A percentile compares a stretch with the other conserved stretches of the same genome.
phyloP scores from a whole-genome alignment of 2,797 vertebrate species.

The Arrhamphus sclerolepis region DNA sequence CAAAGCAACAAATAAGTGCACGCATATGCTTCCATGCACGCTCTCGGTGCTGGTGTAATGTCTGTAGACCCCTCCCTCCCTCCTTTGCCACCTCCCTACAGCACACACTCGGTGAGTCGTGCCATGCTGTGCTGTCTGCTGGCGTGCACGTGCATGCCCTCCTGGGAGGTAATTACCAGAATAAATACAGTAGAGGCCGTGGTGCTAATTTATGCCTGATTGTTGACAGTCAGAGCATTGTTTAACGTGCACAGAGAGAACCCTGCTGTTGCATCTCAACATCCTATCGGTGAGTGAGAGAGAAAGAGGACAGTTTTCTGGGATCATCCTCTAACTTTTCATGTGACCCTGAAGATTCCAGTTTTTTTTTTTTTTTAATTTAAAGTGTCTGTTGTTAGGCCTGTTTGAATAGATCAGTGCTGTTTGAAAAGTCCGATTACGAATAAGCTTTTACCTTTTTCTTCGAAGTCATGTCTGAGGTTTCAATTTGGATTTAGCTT shows the following conservation, averaged over 20 bases:
- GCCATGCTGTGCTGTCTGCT: conserved; percentile 66
- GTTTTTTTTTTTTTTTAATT: too few relatives aligned
- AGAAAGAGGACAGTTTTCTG: conserved; percentile 27
- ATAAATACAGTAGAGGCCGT: conserved; percentile 85
- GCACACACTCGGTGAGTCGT: conserved; percentile 58
- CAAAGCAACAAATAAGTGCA: conserved; percentile 63
- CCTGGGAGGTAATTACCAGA: conserved; percentile 88
- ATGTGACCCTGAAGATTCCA: neutral
- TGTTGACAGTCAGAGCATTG: conserved; percentile 86
- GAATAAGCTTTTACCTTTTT: too few relatives aligned
- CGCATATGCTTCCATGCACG: conserved; percentile 53
- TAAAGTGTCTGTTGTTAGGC: too few relatives aligned
- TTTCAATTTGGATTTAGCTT: too few relatives aligned
- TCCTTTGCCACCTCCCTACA: conserved; percentile 32
- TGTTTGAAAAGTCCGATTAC: too few relatives aligned
- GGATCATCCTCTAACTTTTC: conserved; percentile 30
- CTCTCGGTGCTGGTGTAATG: conserved; percentile 54
- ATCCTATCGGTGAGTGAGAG: conserved; percentile 46
- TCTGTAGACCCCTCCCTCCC: conserved; percentile 55
- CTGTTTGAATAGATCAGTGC: too few relatives aligned
- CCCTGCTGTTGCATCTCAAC: conserved; percentile 75
- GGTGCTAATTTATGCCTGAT: conserved; percentile 86
- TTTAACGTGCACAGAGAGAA: conserved; percentile 82
- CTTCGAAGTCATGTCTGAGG: too few relatives aligned
- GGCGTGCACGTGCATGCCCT: conserved; percentile 59